Evolutionary conservation across 2,888 invertebrate genomes (phyloP).

Genomic region (Oligia strigilis): DNA sequence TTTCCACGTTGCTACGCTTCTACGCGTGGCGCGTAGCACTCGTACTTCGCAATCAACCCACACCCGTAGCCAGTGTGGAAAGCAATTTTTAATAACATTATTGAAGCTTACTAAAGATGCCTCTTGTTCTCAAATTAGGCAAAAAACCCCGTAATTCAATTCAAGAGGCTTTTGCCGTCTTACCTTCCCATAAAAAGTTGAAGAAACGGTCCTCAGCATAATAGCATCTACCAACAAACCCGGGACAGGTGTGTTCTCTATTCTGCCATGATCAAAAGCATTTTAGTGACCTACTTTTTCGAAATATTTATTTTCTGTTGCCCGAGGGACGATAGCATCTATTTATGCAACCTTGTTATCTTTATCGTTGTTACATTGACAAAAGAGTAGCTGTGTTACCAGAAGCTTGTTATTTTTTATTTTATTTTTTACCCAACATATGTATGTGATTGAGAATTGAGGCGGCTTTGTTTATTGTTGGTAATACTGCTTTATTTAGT

Average conservation of each 20-base stretch:
- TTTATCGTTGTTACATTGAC: constrained; percentile 70
- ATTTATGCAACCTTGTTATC: constrained; percentile 71
- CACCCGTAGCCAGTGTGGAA: not conserved
- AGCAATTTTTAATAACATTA: not conserved
- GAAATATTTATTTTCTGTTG: constrained; percentile 64
- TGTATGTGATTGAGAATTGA: constrained; percentile 47
- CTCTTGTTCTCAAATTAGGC: not conserved
- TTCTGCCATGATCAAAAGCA: constrained; percentile 51
- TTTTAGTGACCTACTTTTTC: constrained; percentile 67
- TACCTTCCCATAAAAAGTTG: constrained; percentile 31
- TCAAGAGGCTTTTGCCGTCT: constrained; percentile 9
- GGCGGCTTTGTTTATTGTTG: constrained; percentile 32
- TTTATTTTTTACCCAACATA: constrained; percentile 53
- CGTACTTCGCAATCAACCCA: not conserved
- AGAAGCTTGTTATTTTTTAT: constrained; percentile 71
- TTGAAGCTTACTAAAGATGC: not conserved
- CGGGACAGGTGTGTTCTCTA: constrained; percentile 48
- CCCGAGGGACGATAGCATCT: constrained; percentile 65
- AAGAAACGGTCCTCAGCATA: constrained; percentile 33
- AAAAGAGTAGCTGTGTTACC: constrained; percentile 64
- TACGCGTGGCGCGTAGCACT: constrained; percentile 3
- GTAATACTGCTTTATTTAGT: constrained; percentile 8
- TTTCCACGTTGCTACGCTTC: not conserved
- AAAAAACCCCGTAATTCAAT: constrained; percentile 11
- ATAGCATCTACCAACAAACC: constrained; percentile 32